Percentiles rank a stretch among this genome's conserved stretches.
Conservation (phyloP, 2,797 vertebrate species). For the Novumbra hubbsi region DNA sequence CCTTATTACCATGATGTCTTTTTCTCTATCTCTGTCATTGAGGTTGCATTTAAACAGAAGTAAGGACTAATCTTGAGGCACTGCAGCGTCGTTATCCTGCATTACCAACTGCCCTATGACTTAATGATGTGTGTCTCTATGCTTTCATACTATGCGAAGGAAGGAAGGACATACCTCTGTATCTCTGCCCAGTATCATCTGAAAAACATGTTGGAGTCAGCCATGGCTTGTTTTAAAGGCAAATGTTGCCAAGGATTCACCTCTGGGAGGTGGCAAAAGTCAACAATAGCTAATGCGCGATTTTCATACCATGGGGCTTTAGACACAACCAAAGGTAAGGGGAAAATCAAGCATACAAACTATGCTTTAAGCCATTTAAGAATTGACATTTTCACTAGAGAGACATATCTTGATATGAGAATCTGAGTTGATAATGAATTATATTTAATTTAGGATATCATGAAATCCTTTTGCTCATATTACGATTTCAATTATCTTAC, state of each 20-base stretch:
- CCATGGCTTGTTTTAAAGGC: neutral
- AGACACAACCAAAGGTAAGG: too few species aligned
- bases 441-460: neutral
- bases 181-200: neutral
- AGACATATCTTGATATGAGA: neutral
- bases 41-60: too few species aligned
- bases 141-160: neutral
- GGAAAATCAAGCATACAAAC: too few species aligned
- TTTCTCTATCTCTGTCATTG: slow-evolving; percentile 3
- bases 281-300: too few species aligned
- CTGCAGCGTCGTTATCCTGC: neutral
- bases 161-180: neutral
- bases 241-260: too few species aligned
- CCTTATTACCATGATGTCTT: slow-evolving; percentile 29
- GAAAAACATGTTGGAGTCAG: neutral
- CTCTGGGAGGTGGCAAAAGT: too few species aligned
- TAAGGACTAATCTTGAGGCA: neutral
- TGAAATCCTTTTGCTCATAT: neutral
- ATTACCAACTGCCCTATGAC: neutral
- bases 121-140: neutral
- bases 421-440: neutral
- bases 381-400: neutral
- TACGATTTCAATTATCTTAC: neutral
- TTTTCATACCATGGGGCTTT: too few species aligned
- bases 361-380: neutral